Percentiles rank a stretch among this genome's conserved stretches.
Conservation (phyloP, 1,140 invertebrate genomes). For the Psilanteris sp. region DNA sequence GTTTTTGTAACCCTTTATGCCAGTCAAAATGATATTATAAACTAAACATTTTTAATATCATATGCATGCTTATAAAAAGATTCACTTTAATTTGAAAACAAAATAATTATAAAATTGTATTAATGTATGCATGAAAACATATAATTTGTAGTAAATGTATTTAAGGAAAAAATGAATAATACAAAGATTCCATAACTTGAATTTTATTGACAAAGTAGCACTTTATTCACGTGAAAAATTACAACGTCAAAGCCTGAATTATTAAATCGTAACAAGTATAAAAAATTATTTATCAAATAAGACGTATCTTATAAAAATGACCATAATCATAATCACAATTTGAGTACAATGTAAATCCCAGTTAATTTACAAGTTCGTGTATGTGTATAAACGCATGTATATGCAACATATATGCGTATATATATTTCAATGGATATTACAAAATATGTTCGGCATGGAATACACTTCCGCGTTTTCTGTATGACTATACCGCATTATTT, state of each 20-base stretch:
- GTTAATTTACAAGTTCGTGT: constrained; percentile 30
- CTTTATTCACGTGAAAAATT: constrained; percentile 79
- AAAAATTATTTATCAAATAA: constrained; percentile 39
- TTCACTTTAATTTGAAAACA: too few species aligned
- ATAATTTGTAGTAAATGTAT: too few species aligned
- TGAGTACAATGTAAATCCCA: constrained; percentile 8
- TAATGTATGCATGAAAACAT: too few species aligned
- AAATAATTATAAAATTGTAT: too few species aligned
- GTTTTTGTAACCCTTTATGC: too few species aligned
- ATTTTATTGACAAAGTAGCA: constrained; percentile 79
- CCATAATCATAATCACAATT: constrained; percentile 31
- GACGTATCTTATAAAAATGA: constrained; percentile 13
- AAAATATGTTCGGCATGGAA: constrained; percentile 12
- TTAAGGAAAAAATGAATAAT: too few species aligned
- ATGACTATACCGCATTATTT: constrained; percentile 11
- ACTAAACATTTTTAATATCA: too few species aligned
- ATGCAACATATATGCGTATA: neutral
- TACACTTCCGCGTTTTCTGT: constrained; percentile 3
- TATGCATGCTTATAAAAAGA: too few species aligned
- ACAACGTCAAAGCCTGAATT: constrained; percentile 72
- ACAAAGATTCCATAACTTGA: too few species aligned
- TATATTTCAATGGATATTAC: neutral
- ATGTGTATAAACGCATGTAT: neutral
- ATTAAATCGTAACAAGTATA: constrained; percentile 54
- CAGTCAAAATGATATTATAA: too few species aligned